A percentile compares a stretch with the other conserved stretches of the same genome.
Conservation (phyloP, 1,140 invertebrate genomes). For the Thaumatotibia leucotreta region DNA sequence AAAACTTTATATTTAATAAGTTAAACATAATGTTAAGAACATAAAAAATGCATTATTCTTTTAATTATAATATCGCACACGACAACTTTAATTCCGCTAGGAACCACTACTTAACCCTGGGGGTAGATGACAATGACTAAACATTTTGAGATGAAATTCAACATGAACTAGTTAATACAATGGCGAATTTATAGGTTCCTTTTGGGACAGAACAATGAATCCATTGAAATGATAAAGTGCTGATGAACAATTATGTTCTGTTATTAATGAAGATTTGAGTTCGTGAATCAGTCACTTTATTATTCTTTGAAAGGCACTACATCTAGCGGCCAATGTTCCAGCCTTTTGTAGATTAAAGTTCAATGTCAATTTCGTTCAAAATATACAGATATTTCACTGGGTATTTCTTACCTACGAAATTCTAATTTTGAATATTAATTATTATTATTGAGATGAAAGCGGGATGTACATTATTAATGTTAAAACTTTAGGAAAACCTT, state of each 20-base stretch:
- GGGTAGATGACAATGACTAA: background rate
- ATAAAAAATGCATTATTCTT: background rate
- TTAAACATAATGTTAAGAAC: background rate
- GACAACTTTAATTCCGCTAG: background rate
- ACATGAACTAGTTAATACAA: conserved; percentile 20
- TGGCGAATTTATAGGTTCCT: conserved; percentile 6
- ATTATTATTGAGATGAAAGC: no score
- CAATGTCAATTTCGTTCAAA: no score
- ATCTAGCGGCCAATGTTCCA: no score
- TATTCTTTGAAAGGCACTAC: background rate
- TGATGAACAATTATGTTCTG: background rate
- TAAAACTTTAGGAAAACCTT: no score
- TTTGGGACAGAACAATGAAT: conserved; percentile 27
- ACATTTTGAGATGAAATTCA: background rate
- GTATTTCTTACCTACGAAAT: no score
- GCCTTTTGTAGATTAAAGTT: no score
- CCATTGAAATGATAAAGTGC: conserved; percentile 33
- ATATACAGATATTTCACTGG: no score
- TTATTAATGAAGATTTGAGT: background rate
- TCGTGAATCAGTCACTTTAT: background rate
- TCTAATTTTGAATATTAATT: no score
- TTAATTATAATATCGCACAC: background rate
- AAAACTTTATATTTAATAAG: background rate
- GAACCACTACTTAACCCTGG: background rate
- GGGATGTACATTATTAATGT: no score